These are phyloP conservation scores for Sitta carolinensis DNA, from an alignment of 2,797 vertebrate species.

Conservation along the genomic window DNA sequence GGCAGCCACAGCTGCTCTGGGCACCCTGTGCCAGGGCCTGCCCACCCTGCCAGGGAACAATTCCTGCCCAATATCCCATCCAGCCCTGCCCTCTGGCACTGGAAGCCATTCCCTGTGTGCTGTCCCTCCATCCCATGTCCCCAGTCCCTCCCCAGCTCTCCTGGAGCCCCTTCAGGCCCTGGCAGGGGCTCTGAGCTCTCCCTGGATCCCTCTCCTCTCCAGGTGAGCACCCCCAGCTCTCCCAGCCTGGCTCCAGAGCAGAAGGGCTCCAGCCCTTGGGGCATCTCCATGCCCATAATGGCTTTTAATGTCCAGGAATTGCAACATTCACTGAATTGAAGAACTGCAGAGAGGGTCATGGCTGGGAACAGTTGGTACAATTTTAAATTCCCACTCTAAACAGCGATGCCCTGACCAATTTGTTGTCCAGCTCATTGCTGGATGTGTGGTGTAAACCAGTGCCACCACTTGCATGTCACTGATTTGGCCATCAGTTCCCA, in stretches of 20 bases:
- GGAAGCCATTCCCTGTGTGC: not conserved
- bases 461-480: not conserved
- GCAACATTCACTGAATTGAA: rapidly evolving
- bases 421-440: not conserved
- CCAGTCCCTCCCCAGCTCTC: not conserved
- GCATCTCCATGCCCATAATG: rapidly evolving
- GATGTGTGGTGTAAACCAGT: not conserved
- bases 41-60: rapidly evolving
- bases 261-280: not conserved
- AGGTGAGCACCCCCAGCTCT: not conserved
- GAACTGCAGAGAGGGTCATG: not conserved
- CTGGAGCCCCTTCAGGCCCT: not conserved
- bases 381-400: not conserved
- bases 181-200: not conserved
- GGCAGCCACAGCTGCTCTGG: not conserved
- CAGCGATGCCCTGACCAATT: not conserved
- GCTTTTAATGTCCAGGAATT: not conserved
- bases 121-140: not conserved
- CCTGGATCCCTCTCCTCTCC: not conserved
- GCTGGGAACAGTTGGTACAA: not conserved
- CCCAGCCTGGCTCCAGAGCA: not conserved
- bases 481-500: rapidly evolving
- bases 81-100: rapidly evolving
- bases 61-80: not conserved
- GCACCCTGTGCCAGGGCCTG: not conserved